These are phyloP conservation scores for Thaleichthys pacificus DNA, from an alignment of 2,797 vertebrate genomes.

Conservation along the genomic window DNA sequence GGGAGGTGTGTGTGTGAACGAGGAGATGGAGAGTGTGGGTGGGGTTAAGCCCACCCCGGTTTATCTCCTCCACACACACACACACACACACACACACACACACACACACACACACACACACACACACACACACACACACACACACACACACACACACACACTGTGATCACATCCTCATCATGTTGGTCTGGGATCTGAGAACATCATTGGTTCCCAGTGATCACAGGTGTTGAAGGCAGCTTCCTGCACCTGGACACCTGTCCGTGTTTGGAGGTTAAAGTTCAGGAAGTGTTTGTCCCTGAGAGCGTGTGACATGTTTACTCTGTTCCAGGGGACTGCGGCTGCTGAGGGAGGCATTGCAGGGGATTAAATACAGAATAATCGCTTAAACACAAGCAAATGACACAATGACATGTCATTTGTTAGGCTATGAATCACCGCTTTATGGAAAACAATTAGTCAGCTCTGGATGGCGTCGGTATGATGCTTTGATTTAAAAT, in stretches of 20 bases:
- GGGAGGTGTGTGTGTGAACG: constrained; percentile 38
- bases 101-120: too few relatives aligned
- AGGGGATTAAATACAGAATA: too few relatives aligned
- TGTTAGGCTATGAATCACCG: not conserved
- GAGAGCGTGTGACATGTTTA: too few relatives aligned
- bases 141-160: not conserved
- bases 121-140: too few relatives aligned
- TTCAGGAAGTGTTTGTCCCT: constrained; percentile 4
- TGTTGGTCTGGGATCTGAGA: constrained; percentile 49
- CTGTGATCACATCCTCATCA: constrained; percentile 48
- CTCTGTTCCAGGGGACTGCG: not conserved
- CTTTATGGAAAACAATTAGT: constrained; percentile 51
- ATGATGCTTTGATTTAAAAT: constrained; percentile 39
- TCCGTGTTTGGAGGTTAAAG: constrained; percentile 25
- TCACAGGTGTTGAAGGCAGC: constrained; percentile 45
- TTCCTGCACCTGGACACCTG: constrained; percentile 51
- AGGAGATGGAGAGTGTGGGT: not conserved
- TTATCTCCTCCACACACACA: constrained; percentile 42
- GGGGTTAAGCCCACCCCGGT: constrained; percentile 14
- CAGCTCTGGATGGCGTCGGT: constrained; percentile 31
- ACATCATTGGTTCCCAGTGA: constrained; percentile 32
- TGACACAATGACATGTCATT: not conserved
- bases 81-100: not conserved
- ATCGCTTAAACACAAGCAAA: not conserved
- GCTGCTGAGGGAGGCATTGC: not conserved